Conservation (phyloP, 2,113 vertebrate species). For the Cygnus atratus region DNA sequence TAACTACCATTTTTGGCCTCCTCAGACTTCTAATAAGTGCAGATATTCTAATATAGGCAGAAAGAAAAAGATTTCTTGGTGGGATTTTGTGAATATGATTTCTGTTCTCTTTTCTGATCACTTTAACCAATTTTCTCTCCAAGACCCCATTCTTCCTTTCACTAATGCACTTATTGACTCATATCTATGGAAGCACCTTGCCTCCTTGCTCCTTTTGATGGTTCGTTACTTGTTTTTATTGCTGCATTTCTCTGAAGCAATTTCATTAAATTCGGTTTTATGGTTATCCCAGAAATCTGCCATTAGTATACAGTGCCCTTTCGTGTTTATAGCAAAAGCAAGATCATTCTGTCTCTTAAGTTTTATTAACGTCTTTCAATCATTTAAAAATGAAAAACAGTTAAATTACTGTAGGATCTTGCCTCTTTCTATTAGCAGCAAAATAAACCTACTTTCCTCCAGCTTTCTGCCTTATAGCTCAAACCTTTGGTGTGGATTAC, state of each 20-base stretch:
- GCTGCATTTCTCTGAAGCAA: slow-evolving; percentile 35
- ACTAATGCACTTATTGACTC: slow-evolving; percentile 9
- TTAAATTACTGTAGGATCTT: slow-evolving; percentile 6
- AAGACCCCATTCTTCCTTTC: not conserved
- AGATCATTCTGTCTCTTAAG: not conserved
- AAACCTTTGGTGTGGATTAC: slow-evolving; percentile 33
- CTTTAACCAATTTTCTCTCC: not conserved
- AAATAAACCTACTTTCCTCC: slow-evolving; percentile 54
- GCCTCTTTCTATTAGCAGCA: slow-evolving; percentile 27
- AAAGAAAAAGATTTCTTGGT: not conserved
- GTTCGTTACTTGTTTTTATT: slow-evolving; percentile 42
- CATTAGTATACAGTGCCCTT: not conserved
- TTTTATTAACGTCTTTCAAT: slow-evolving; percentile 40
- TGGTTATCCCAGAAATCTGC: slow-evolving; percentile 17
- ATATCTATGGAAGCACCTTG: slow-evolving; percentile 31
- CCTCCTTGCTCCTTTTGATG: slow-evolving; percentile 16
- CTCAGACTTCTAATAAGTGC: not conserved
- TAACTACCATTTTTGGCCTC: not conserved
- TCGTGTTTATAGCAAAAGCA: not conserved
- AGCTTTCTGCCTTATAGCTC: slow-evolving; percentile 35
- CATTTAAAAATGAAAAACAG: not conserved
- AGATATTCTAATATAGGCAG: not conserved
- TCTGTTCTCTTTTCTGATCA: not conserved
- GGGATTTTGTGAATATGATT: not conserved
- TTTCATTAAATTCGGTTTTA: slow-evolving; percentile 50